phyloP scores from a whole-genome alignment of 2,888 invertebrate genomes.

The Pherbina coryleti region DNA sequence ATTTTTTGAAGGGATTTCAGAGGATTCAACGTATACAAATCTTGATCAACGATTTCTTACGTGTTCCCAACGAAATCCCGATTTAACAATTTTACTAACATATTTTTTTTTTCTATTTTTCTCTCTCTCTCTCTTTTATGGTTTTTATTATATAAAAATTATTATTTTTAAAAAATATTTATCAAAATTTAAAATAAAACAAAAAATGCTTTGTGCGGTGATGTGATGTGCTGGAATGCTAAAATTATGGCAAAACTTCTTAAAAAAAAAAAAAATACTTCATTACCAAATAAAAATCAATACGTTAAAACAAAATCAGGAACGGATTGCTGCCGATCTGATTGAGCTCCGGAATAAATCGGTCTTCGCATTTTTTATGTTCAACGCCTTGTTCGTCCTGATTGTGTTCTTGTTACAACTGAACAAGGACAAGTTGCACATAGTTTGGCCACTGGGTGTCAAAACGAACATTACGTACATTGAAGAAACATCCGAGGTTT shows the following conservation, averaged over 20 bases:
- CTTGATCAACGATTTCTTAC: constrained; percentile 38
- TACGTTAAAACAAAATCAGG: constrained; percentile 71
- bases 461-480: constrained; percentile 94
- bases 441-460: constrained; percentile 96
- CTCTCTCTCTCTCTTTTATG: constrained; percentile 52
- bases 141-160: constrained; percentile 32
- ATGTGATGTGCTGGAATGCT: constrained; percentile 50
- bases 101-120: constrained; percentile 58
- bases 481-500: constrained; percentile 93
- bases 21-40: constrained; percentile 39
- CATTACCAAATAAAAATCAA: background rate
- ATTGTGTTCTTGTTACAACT: constrained; percentile 99
- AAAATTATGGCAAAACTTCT: background rate
- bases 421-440: constrained; percentile 97
- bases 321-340: constrained; percentile 89
- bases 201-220: constrained; percentile 56
- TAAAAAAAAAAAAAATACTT: background rate
- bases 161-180: constrained; percentile 33
- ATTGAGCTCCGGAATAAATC: constrained; percentile 96
- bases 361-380: constrained; percentile 98
- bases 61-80: constrained; percentile 55
- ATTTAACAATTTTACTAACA: constrained; percentile 66
- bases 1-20: constrained; percentile 68
- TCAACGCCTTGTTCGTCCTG: constrained; percentile 99
- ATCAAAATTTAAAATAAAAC: constrained; percentile 40